Percentiles rank a stretch among this genome's conserved stretches.
Conservation (phyloP, 2,888 invertebrate genomes). For the Lissocephala sabroskyi region DNA sequence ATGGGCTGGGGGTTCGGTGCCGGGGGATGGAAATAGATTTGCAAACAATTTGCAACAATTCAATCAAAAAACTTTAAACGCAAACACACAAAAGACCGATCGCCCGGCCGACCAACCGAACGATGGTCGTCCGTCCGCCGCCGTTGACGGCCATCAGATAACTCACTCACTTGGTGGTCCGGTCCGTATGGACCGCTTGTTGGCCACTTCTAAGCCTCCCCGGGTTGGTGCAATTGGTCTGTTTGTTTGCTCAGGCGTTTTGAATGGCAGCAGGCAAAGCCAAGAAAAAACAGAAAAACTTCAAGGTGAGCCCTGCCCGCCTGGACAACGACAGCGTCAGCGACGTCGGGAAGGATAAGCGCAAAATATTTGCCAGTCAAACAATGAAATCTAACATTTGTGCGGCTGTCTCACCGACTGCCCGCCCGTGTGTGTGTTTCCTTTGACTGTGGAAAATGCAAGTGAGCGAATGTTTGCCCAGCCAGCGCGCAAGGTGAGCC, state of each 20-base stretch:
- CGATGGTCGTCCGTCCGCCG: constrained; percentile 4
- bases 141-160: constrained; percentile 59
- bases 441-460: constrained; percentile 46
- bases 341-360: constrained; percentile 41
- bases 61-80: constrained; percentile 69
- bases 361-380: constrained; percentile 57
- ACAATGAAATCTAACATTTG: constrained; percentile 50
- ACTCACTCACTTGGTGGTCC: constrained; percentile 63
- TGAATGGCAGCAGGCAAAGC: constrained; percentile 34
- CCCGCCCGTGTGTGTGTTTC: constrained; percentile 3
- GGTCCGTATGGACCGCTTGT: constrained; percentile 1
- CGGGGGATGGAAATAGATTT: constrained; percentile 49
- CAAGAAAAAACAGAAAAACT: constrained; percentile 37
- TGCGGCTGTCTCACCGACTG: constrained; percentile 3
- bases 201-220: neutral
- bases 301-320: constrained; percentile 50
- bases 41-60: constrained; percentile 69
- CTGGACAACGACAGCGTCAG: constrained; percentile 56
- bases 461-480: constrained; percentile 32
- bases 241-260: constrained; percentile 57
- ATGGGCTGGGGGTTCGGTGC: too few species aligned
- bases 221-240: constrained; percentile 5
- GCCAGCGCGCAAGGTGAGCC: constrained; percentile 3
- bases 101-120: constrained; percentile 3
- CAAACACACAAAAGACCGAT: constrained; percentile 42